Base-by-base conservation (phyloP, 1,140 invertebrate genomes). In the Eumeta japonica region DNA sequence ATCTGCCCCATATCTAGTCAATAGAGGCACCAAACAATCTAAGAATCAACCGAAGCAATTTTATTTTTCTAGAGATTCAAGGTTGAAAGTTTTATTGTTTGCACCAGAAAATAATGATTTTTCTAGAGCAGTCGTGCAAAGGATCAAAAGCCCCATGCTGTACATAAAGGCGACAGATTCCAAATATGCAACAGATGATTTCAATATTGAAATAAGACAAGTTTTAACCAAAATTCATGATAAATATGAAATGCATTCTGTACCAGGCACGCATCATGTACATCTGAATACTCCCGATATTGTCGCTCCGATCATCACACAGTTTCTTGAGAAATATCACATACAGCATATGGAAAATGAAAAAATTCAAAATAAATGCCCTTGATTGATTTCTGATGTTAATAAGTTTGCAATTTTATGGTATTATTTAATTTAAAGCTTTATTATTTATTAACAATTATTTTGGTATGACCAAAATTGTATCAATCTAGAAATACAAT, bases 261-360 rank as follows among this genome's bases (percentile, higher is more conserved):
- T 89, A 1, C 75, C 81, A n/a, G 86, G 86, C 10, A 83, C 79
- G 4, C 88, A 91, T 71, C 87, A 89, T 61, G 71, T 86, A 7
- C 88, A 91, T 62, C 73, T 90, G 27, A 87, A 83, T 37, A 72
- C 84, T 48, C 81, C 87, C 1, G 74, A 83, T 48, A 56, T 59
- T 40, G 60, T 88, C 40, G 77, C 79, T 3, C 64, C 71, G 11
- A 53, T 78, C 19, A 77, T 87, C 10, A 73, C 73, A 37, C 57
- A 79, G 1, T 87, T 86, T 60, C 65, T 85, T 39, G 46, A n/a
- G n/a, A n/a, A n/a, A n/a, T n/a, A n/a, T n/a, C n/a, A n/a, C n/a
- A n/a, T n/a, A n/a, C n/a, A n/a, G n/a, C n/a, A n/a, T n/a, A n/a
- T n/a, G n/a, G n/a, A n/a, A n/a, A n/a, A n/a, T n/a, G n/a, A n/a